Conservation (phyloP, 2,113 vertebrate species). For the Silurus meridionalis region DNA sequence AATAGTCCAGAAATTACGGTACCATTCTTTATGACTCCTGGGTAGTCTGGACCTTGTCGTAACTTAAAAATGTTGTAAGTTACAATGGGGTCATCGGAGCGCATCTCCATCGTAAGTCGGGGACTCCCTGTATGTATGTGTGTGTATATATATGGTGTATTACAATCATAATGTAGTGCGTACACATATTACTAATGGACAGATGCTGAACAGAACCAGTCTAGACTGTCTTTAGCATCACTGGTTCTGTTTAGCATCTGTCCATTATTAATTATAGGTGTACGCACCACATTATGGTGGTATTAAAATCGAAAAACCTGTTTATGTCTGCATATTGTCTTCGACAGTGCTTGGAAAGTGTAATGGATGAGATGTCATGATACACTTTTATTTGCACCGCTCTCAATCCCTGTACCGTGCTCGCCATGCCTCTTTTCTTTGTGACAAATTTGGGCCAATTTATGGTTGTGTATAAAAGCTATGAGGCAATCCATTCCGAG, state of each 20-base stretch:
- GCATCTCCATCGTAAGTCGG: no score
- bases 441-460: slow-evolving; percentile 60
- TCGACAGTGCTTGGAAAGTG: slow-evolving; percentile 32
- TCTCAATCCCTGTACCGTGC: slow-evolving; percentile 31
- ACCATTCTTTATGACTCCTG: no score
- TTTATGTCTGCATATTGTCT: slow-evolving; percentile 35
- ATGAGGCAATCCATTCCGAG: slow-evolving; percentile 44
- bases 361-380: slow-evolving; percentile 55
- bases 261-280: slow-evolving; percentile 2
- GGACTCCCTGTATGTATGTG: no score
- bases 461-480: slow-evolving; percentile 53
- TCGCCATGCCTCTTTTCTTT: slow-evolving; percentile 45
- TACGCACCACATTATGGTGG: neutral
- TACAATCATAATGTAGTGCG: neutral
- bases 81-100: no score
- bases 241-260: slow-evolving; percentile 14
- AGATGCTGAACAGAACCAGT: slow-evolving; percentile 6
- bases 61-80: no score
- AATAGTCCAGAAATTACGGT: no score
- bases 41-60: no score
- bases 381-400: slow-evolving; percentile 52
- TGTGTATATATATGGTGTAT: neutral
- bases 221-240: slow-evolving; percentile 1
- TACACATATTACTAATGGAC: slow-evolving; percentile 8
- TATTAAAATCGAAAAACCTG: slow-evolving; percentile 22